Conservation (phyloP, 1,140 invertebrate species). For the Sipha flava region DNA sequence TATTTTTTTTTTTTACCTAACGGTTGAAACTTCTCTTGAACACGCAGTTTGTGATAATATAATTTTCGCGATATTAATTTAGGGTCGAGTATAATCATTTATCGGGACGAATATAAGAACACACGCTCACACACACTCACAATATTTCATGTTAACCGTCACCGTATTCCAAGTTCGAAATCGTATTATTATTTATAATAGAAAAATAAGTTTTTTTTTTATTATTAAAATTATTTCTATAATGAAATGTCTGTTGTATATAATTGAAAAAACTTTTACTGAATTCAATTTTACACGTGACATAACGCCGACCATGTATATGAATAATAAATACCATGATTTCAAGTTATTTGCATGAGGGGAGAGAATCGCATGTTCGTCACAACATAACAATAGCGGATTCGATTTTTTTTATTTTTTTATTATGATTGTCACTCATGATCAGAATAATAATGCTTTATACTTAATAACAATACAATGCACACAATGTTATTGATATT, state of each 20-base stretch:
- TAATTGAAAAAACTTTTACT: constrained; percentile 26
- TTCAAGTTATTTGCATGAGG: constrained; percentile 18
- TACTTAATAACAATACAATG: not conserved
- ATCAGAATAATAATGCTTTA: not conserved
- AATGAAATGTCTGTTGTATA: not conserved
- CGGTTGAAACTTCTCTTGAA: too few species aligned
- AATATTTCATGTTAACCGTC: not conserved
- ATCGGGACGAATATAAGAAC: too few species aligned
- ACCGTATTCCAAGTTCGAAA: not conserved
- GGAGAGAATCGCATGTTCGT: constrained; percentile 14
- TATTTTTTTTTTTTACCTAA: too few species aligned
- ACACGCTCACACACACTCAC: too few species aligned
- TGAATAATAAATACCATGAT: constrained; percentile 28
- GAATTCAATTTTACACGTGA: constrained; percentile 32
- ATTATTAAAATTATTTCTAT: constrained; percentile 3
- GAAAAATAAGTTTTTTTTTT: not conserved
- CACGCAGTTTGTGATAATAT: too few species aligned
- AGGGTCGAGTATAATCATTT: too few species aligned
- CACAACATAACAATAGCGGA: constrained; percentile 9
- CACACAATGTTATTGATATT: not conserved
- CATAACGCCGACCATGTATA: constrained; percentile 18
- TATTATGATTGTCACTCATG: constrained; percentile 13
- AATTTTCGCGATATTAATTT: too few species aligned
- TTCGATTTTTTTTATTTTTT: constrained; percentile 11
- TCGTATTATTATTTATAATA: constrained; percentile 12